These are phyloP conservation scores for Crocodylus rhombifer DNA, from an alignment of 2,797 vertebrate species.

Conservation along the genomic window DNA sequence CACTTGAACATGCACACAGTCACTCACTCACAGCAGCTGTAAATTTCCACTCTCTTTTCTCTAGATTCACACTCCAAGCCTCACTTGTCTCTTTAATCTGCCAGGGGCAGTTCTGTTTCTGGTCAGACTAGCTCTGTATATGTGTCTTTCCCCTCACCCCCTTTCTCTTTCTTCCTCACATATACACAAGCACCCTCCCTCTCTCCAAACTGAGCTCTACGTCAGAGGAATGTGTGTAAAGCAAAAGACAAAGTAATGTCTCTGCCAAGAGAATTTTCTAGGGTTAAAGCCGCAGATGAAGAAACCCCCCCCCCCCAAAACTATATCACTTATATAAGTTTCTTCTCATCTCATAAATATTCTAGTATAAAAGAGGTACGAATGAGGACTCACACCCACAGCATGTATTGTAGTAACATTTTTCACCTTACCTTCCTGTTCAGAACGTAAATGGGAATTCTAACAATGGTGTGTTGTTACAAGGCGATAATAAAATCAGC, in stretches of 20 bases:
- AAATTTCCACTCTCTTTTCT: conserved; percentile 84
- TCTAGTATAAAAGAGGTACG: conserved; percentile 20
- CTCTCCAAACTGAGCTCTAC: conserved; percentile 70
- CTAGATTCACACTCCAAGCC: conserved; percentile 66
- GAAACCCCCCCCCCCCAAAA: no score
- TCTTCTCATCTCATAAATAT: conserved; percentile 40
- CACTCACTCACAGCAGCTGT: conserved; percentile 70
- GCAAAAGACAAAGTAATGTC: conserved; percentile 53
- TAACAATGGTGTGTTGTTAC: conserved; percentile 16
- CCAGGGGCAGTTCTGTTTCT: conserved; percentile 76
- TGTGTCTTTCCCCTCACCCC: conserved; percentile 19
- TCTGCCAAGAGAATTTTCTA: conserved; percentile 39
- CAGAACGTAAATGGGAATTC: conserved; percentile 66
- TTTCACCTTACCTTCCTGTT: conserved; percentile 59
- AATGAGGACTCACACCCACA: conserved; percentile 18
- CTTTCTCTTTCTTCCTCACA: conserved; percentile 48
- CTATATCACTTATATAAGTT: conserved; percentile 61
- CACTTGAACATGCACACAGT: conserved; percentile 65
- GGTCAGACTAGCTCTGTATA: conserved; percentile 82
- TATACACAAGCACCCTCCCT: background rate
- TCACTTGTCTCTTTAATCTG: conserved; percentile 72
- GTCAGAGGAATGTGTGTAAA: conserved; percentile 84
- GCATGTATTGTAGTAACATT: conserved; percentile 66
- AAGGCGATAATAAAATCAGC: conserved; percentile 45
- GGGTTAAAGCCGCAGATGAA: conserved; percentile 61